Evolutionary conservation across 2,113 vertebrate species (phyloP), one percentile per base, ranked within the genome.

Genomic region (Triplophysa tibetana): DNA sequence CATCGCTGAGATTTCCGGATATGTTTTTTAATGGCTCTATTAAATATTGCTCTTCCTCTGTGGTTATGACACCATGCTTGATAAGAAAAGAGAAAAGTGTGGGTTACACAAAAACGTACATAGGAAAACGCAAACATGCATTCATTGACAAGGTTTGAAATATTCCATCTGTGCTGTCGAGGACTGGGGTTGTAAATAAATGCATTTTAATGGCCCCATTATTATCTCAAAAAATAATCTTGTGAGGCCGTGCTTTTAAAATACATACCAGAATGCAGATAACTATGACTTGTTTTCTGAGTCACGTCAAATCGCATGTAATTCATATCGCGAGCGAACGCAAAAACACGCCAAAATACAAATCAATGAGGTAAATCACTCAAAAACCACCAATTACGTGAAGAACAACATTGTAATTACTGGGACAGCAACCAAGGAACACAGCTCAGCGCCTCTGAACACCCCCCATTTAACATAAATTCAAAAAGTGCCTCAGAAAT

Each of bases 41-140:
- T 93, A 99, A 95, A 95, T 99, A 99, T 81, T 99, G 96, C 82
- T 98, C 98, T 87, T 98, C 97, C 93, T 97, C 96, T 88, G 98
- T 98, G 89, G 95, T 96, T 92, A 99, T 99, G 85, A 99, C 92
- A 80, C 98, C 98, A 76, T 98, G 97, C 98, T 99, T 92, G 89
- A 93, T 77, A 83, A 78, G 66, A 77, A 75, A 88, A 52, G 85
- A 70, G 76, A 85, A 68, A 82, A 62, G 69, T 24, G 73, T 50
- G 75, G 33, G 84, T 89, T 83, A 88, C 17, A 64, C 29, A 62
- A 70, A 69, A 78, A 68, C 24, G 38, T 33, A 70, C 63, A 73
- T 14, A 72, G 33, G 2, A 64, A 83, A 66, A 17, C 6, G 81
- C 2, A 50, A 52, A 82, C 23, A 14, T 45, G 3, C 33, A 1